Conservation (phyloP, 2,113 vertebrate species). For the Puffinus mauretanicus region DNA sequence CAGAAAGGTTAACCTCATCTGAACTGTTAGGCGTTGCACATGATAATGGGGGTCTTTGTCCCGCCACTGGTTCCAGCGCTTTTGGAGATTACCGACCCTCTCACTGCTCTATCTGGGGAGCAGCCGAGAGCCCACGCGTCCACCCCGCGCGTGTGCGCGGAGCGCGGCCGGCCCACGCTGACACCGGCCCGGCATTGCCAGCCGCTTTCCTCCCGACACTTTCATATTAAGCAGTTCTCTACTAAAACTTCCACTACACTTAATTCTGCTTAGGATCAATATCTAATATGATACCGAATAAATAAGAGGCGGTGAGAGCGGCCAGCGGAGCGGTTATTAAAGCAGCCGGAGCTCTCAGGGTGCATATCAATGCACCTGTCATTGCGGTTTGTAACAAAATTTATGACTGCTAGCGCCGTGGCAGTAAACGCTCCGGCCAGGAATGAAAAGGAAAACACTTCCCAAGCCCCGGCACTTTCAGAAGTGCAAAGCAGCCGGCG, state of each 20-base stretch:
- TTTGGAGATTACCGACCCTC: not conserved
- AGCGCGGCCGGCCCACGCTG: not conserved
- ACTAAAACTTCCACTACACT: constrained; percentile 75
- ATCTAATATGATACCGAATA: constrained; percentile 83
- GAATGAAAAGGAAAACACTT: constrained; percentile 90
- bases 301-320: constrained; percentile 78
- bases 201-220: not conserved
- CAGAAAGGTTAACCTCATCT: constrained; percentile 43
- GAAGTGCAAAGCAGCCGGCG: constrained; percentile 86
- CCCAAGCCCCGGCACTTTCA: constrained; percentile 81
- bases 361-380: constrained; percentile 99
- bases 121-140: not conserved
- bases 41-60: constrained; percentile 29
- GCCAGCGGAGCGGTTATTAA: constrained; percentile 83
- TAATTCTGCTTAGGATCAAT: constrained; percentile 80
- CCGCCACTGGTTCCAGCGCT: not conserved
- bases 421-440: constrained; percentile 89
- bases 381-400: constrained; percentile 92
- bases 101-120: not conserved
- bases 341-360: constrained; percentile 83
- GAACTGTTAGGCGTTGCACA: not conserved
- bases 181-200: not conserved
- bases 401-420: constrained; percentile 91
- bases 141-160: not conserved
- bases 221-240: constrained; percentile 37